phyloP scores from a whole-genome alignment of 2,888 invertebrate genomes.

The Calameuta idolon region DNA sequence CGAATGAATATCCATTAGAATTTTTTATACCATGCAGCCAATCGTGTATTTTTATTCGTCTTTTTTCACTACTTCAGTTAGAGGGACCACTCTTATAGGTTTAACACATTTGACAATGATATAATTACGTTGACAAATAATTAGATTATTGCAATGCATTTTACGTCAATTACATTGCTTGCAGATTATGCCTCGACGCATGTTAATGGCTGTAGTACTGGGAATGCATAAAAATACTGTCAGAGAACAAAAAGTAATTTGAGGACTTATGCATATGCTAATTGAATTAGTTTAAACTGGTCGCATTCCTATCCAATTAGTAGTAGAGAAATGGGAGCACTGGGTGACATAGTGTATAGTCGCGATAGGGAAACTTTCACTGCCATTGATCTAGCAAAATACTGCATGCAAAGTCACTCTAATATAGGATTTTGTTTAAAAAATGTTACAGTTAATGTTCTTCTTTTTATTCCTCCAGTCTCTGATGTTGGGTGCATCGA shows the following conservation, averaged over 20 bases:
- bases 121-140: too few relatives aligned
- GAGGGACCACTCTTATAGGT: too few relatives aligned
- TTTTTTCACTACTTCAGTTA: too few relatives aligned
- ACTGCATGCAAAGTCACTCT: conserved; percentile 14
- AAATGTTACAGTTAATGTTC: conserved; percentile 50
- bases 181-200: too few relatives aligned
- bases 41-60: too few relatives aligned
- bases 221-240: too few relatives aligned
- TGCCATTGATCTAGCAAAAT: conserved; percentile 52
- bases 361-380: conserved; percentile 56
- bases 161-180: too few relatives aligned
- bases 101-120: too few relatives aligned
- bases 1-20: too few relatives aligned
- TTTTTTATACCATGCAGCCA: too few relatives aligned
- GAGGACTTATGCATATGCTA: conserved; percentile 41
- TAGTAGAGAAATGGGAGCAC: conserved; percentile 57
- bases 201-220: conserved; percentile 19
- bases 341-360: conserved; percentile 54
- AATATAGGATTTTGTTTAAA: conserved; percentile 7
- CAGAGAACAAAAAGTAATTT: too few relatives aligned
- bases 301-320: conserved; percentile 63
- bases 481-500: conserved; percentile 57
- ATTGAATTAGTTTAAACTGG: conserved; percentile 64
- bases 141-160: too few relatives aligned
- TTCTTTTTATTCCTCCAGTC: conserved; percentile 58